Base-by-base conservation (phyloP, 2,113 vertebrate species). In the Hippocampus guttulatus region DNA sequence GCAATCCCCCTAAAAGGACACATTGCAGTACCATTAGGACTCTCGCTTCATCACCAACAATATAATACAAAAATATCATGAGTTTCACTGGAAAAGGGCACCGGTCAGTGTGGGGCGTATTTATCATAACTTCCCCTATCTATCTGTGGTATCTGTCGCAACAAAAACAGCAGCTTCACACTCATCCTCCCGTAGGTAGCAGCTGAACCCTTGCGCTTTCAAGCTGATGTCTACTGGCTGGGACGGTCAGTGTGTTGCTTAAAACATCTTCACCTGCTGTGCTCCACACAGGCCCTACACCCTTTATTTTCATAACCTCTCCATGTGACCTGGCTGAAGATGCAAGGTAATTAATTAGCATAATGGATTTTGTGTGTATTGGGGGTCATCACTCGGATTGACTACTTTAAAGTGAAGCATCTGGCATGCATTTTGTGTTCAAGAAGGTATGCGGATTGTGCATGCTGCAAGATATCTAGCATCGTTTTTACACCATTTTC, bases 181-280 rank as follows among this genome's bases (percentile, higher is more conserved):
- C 67, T 75, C 80, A 86, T 80, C 71, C 76, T 68, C 69, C 74
- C 76, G 67, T 16, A 54, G 62, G 67, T 77, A 74, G 73, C 75
- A 71, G 79, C 75, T 83, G 77, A 82, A 87, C 75, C 55, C 43
- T 66, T 60, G 67, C 72, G 49, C 78, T 71, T 71, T 55, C 30
- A 38, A 38, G 5, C 33, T 65, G 75, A 75, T 60, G 61, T 72
- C 64, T 68, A 60, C 70, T 52, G 62, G 18, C 74, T 55, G 71
- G 30, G 73, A 78, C 75, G 71, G 66, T 76, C 81, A 74, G 63
- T 58, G 21, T 41, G 30, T 40, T 43, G 61, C 78, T 81, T 54
- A 75, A 71, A 71, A 82, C 75, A 75, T 69, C 63, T 51, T 74
- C 75, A 79, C 71, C 81, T 74, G 75, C 68, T 80, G 67, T 25